A percentile compares a stretch with the other conserved stretches of the same genome.
Evolutionary conservation across 2,113 vertebrate genomes (phyloP).

Genomic region (Jaculus jaculus): DNA sequence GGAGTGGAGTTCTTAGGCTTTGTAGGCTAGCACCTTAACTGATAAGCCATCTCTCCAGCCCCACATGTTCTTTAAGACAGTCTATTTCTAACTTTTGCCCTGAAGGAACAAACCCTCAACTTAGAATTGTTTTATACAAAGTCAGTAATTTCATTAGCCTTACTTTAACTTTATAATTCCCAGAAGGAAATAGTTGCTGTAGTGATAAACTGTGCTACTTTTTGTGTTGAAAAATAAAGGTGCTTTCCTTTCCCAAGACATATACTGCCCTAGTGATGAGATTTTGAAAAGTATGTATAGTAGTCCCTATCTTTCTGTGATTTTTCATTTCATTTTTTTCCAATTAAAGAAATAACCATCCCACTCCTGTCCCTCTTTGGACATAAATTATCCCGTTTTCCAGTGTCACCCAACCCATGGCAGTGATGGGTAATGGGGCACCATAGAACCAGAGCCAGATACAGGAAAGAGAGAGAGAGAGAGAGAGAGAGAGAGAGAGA

Average conservation of each 20-base stretch:
- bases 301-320: neutral
- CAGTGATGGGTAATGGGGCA: neutral
- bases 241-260: neutral
- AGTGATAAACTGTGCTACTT: neutral
- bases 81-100: neutral
- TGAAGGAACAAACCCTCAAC: neutral
- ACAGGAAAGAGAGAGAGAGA: neutral
- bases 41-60: too few species aligned
- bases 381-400: neutral
- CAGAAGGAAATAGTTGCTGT: neutral
- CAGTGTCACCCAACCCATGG: neutral
- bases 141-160: neutral
- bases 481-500: neutral
- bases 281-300: neutral
- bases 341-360: too few species aligned
- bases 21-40: too few species aligned
- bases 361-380: neutral
- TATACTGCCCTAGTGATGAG: neutral
- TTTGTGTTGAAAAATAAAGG: neutral
- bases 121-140: neutral
- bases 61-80: constrained; percentile 3
- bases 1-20: too few species aligned
- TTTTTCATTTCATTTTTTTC: neutral
- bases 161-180: neutral
- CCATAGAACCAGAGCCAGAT: neutral